Base-by-base conservation (phyloP, 2,797 vertebrate genomes). In the Eidolon dupreanum region DNA sequence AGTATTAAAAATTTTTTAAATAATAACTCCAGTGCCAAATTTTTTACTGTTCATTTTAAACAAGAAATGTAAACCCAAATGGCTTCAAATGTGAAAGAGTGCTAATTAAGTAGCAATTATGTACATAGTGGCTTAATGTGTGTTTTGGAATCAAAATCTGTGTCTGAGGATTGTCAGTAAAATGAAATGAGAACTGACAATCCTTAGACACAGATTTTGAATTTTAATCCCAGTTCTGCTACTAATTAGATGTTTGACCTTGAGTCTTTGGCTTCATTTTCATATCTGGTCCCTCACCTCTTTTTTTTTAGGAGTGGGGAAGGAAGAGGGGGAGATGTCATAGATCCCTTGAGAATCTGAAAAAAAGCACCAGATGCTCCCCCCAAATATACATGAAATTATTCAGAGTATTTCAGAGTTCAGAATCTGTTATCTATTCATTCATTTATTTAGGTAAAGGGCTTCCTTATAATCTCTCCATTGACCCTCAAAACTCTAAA, bases 21-120 rank as follows among this genome's bases (percentile, higher is more conserved):
- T 65, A 6, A 94, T 59, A 70, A 92, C 55, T 12, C 19, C 6
- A 26, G 46, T 57, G 49, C 33, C 46, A 94, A 55, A 43, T 82
- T 43, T 97, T 31, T 94, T 63, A 71, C 53, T 97, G 81, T 13
- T 95, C 36, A 88, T 74, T 94, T 90, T 97, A 95, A 98, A 88
- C 8, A 95, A 38, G 26, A 84, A 97, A 90, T 43, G 63, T 84
- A 97, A 92, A 97, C 86, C 53, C 24, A 57, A 92, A 0, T 53
- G 33, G 66, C 63, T 96, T 96, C 24, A 93, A 93, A 96, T 95
- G 55, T 85, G 66, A 97, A 96, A 90, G 20, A 65, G 13, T 70
- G 26, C 74, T 53, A 96, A 88, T 38, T 28, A 83, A 91, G 49
- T 1, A 15, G 0, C 93, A 96, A 43, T 66, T 89, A 86, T 70